Conservation (phyloP, 1,140 invertebrate species). For the Aporrectodea caliginosa region DNA sequence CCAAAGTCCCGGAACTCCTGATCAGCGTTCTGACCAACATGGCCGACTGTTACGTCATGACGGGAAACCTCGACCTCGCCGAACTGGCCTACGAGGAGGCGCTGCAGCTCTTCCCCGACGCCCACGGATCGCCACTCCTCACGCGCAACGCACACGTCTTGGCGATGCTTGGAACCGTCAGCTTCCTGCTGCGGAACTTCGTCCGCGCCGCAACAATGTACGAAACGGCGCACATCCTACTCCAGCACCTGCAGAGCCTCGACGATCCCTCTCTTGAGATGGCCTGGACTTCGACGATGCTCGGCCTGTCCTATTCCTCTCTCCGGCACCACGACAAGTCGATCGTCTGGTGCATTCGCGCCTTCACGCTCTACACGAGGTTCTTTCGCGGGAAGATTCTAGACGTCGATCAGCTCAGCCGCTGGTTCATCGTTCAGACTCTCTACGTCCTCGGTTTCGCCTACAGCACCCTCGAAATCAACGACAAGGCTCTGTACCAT, state of each 20-base stretch:
- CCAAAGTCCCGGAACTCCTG: conserved; percentile 16
- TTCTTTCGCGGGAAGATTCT: conserved; percentile 15
- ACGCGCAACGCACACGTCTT: conserved; percentile 28
- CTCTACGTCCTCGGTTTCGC: conserved; percentile 30
- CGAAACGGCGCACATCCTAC: conserved; percentile 32
- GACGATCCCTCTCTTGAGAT: conserved; percentile 22
- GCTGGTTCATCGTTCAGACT: conserved; percentile 31
- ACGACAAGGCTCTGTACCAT: conserved; percentile 27
- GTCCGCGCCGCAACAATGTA: conserved; percentile 30
- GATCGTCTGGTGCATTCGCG: conserved; percentile 28
- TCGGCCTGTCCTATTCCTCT: conserved; percentile 27
- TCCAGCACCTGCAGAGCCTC: conserved; percentile 20
- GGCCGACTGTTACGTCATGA: conserved; percentile 30
- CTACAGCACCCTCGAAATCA: conserved; percentile 22
- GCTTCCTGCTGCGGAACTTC: conserved; percentile 30
- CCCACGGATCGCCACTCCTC: conserved; percentile 15
- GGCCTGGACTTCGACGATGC: conserved; percentile 30
- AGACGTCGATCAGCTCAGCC: conserved; percentile 17
- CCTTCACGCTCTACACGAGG: conserved; percentile 25
- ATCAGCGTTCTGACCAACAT: conserved; percentile 21
- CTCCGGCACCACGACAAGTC: conserved; percentile 22
- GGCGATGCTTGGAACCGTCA: conserved; percentile 31
- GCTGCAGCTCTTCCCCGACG: conserved; percentile 16
- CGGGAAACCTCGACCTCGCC: conserved; percentile 29
- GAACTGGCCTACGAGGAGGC: conserved; percentile 31